Evolutionary conservation across 2,797 vertebrate species (phyloP).

Genomic region (Lepilemur ruficaudatus): DNA sequence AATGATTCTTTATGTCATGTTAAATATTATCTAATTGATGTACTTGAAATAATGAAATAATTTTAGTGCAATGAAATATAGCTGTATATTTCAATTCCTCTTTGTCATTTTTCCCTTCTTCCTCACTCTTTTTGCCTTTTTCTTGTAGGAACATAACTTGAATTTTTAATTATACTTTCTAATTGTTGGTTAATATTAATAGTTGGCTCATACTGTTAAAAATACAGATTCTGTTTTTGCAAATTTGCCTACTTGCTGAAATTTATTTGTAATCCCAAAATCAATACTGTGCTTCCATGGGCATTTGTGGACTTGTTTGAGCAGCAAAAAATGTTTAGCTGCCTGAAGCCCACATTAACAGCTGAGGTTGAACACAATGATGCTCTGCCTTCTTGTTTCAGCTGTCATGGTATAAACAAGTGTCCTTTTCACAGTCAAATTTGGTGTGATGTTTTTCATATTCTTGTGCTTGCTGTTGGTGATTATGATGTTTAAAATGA

Average conservation of each 20-base stretch:
- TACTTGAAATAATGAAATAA: background rate
- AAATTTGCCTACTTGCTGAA: background rate
- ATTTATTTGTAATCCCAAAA: background rate
- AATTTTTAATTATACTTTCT: background rate
- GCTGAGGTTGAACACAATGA: background rate
- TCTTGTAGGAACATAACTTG: background rate
- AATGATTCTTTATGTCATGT: background rate
- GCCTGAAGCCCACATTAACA: background rate
- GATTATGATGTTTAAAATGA: background rate
- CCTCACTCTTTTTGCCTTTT: background rate
- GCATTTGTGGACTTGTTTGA: background rate
- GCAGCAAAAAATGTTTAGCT: background rate
- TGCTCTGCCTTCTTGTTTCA: background rate
- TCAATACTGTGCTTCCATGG: background rate
- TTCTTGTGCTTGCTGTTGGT: background rate
- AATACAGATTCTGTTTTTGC: background rate
- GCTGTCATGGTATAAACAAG: background rate
- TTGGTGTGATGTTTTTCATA: background rate
- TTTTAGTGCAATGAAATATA: background rate
- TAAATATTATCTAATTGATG: background rate
- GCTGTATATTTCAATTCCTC: background rate
- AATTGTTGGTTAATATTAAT: too few species aligned
- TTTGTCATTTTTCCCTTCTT: background rate
- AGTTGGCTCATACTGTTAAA: background rate
- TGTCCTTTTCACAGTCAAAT: background rate